A percentile compares a stretch with the other conserved stretches of the same genome.
Conservation (phyloP, 2,113 vertebrate species). For the Syngnathus scovelli region DNA sequence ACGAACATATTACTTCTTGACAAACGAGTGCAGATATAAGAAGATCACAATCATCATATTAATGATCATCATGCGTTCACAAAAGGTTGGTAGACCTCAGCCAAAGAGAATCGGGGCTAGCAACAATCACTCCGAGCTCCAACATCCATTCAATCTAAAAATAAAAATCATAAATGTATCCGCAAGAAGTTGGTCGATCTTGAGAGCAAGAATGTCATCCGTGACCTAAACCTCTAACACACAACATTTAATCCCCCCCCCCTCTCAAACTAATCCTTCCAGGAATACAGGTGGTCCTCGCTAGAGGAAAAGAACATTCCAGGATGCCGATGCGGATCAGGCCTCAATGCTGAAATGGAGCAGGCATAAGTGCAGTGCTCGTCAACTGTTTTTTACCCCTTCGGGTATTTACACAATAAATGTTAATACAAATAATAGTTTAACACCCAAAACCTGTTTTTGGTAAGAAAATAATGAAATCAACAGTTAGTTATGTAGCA, state of each 20-base stretch:
- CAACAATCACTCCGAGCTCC: not conserved
- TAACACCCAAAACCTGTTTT: too few species aligned
- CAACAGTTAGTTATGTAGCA: too few species aligned
- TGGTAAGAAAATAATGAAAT: too few species aligned
- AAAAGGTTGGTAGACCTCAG: not conserved
- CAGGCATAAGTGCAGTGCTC: too few species aligned
- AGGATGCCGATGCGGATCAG: slow-evolving; percentile 17
- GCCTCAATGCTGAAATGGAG: too few species aligned
- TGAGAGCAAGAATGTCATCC: not conserved
- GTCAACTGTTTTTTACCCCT: too few species aligned
- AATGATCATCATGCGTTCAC: not conserved
- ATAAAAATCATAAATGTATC: too few species aligned
- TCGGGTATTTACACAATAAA: too few species aligned
- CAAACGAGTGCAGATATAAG: not conserved
- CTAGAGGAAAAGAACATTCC: slow-evolving; percentile 34
- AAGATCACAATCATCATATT: not conserved
- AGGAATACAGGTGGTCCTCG: slow-evolving; percentile 49
- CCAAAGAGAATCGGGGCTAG: not conserved
- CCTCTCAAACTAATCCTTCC: slow-evolving; percentile 45
- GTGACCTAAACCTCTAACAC: slow-evolving; percentile 22
- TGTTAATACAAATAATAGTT: too few species aligned
- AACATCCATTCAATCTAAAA: too few species aligned
- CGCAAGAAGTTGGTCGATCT: not conserved
- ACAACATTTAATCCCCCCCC: slow-evolving; percentile 37
- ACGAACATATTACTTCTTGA: not conserved